These are phyloP conservation scores for Malaclemys terrapin DNA, from an alignment of 2,113 vertebrate species.

Conservation along the genomic window DNA sequence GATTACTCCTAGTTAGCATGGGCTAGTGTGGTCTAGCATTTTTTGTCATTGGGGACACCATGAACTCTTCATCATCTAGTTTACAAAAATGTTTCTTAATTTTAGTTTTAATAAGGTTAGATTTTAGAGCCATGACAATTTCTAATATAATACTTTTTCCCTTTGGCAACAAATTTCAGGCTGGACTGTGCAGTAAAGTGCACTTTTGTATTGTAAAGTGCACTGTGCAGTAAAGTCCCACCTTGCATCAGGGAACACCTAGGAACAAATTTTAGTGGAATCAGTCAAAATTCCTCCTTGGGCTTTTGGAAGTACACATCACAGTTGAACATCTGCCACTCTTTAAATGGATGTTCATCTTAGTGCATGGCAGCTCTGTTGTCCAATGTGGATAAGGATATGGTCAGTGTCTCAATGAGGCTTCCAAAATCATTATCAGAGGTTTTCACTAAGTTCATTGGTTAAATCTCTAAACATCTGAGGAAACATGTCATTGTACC, in stretches of 20 bases:
- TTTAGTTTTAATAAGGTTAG: neutral
- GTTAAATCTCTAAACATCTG: neutral
- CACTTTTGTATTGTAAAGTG: neutral
- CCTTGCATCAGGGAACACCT: neutral
- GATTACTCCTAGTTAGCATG: neutral
- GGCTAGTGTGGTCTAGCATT: neutral
- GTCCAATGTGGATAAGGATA: neutral
- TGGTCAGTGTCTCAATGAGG: neutral
- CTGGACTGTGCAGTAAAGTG: neutral
- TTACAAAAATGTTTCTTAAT: neutral
- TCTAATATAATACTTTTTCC: neutral
- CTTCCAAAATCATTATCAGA: neutral
- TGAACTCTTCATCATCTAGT: neutral
- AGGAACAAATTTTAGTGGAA: neutral
- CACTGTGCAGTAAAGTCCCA: too few species aligned
- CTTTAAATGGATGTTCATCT: neutral
- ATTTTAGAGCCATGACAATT: neutral
- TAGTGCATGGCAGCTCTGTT: neutral
- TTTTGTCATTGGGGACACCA: neutral
- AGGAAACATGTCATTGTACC: neutral
- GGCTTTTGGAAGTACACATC: neutral
- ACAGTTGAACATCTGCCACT: neutral
- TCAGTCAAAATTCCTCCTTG: neutral
- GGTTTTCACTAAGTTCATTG: neutral
- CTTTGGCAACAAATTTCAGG: neutral